Base-by-base conservation (phyloP, 2,113 vertebrate genomes). In the Scytalopus superciliaris region DNA sequence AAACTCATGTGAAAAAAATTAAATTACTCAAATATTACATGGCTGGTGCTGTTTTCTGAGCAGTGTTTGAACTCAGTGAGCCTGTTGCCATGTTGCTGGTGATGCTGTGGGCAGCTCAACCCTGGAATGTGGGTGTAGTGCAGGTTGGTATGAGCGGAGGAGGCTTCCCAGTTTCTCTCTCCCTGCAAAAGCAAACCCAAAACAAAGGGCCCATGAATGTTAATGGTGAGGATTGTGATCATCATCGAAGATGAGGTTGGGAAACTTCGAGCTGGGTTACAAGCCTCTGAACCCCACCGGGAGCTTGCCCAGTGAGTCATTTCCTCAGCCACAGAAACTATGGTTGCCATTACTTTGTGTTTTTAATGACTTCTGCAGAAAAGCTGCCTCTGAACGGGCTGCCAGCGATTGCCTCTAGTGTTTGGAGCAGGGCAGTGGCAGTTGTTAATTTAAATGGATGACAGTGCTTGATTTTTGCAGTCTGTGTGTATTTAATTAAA, bases 331-430 rank as follows among this genome's bases (percentile, higher is more conserved):
- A 27, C 73, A 67, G 10, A 91, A 79, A 57, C 0, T 7, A 69
- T 10, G 47, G 25, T 19, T 3, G 8, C 83, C 60, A n/a, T 67
- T 84, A 35, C 56, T 94, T 63, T 0, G 4, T 35, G 30, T 60
- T 33, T 80, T 73, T 90, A 73, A 84, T 77, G 85, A 77, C n/a
- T 89, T 87, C 59, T 91, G 68, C 92, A 84, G 87, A 79, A 95
- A 72, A 49, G 19, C 39, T 59, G 69, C 49, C 30, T 89, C 80
- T 89, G 80, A 80, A 45, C 4, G 3, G 63, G 53, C 79, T 83
- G 64, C 64, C 56, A 40, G 80, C 80, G 67, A 25, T 68, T 87
- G 85, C 47, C 45, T 84, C 2, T 62, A 18, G 69, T 30, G 42
- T 59, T 84, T 4, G 10, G 76, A 59, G 44, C 28, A 44, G 0